Conservation (phyloP, 2,888 invertebrate genomes). For the Philhelius pedissequus region DNA sequence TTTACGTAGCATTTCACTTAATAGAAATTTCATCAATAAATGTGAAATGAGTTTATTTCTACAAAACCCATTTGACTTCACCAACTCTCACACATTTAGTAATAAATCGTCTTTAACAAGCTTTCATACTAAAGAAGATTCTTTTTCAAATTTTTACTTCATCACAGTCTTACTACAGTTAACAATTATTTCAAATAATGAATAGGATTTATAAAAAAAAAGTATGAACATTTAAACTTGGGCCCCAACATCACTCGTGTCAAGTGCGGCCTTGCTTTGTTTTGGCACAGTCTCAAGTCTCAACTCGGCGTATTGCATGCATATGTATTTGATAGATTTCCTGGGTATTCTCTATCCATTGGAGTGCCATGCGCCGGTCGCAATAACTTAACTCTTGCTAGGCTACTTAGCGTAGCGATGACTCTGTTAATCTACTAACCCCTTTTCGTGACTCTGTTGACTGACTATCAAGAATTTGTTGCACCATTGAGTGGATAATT, state of each 20-base stretch:
- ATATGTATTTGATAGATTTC: conserved; percentile 18
- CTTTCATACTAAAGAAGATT: too few relatives aligned
- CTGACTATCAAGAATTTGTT: conserved; percentile 18
- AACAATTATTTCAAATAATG: too few relatives aligned
- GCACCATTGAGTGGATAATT: conserved; percentile 24
- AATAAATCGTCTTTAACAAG: too few relatives aligned
- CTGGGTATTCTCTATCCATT: conserved; percentile 8
- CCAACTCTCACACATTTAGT: too few relatives aligned
- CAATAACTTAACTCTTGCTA: conserved; percentile 39
- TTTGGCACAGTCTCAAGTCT: too few relatives aligned
- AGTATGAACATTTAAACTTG: background rate
- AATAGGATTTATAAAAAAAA: too few relatives aligned
- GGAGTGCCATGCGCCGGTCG: conserved; percentile 23
- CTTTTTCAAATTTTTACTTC: too few relatives aligned
- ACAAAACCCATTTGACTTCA: too few relatives aligned
- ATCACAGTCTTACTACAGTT: too few relatives aligned
- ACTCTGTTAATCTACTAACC: conserved; percentile 51
- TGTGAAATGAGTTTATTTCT: too few relatives aligned
- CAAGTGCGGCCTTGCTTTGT: background rate
- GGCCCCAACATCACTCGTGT: background rate
- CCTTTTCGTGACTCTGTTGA: conserved; percentile 29
- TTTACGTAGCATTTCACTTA: too few relatives aligned
- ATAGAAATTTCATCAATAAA: too few relatives aligned
- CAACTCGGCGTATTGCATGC: background rate
- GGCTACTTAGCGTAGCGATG: conserved; percentile 36